phyloP scores from a whole-genome alignment of 2,888 invertebrate genomes.

The Chironomus tentans region DNA sequence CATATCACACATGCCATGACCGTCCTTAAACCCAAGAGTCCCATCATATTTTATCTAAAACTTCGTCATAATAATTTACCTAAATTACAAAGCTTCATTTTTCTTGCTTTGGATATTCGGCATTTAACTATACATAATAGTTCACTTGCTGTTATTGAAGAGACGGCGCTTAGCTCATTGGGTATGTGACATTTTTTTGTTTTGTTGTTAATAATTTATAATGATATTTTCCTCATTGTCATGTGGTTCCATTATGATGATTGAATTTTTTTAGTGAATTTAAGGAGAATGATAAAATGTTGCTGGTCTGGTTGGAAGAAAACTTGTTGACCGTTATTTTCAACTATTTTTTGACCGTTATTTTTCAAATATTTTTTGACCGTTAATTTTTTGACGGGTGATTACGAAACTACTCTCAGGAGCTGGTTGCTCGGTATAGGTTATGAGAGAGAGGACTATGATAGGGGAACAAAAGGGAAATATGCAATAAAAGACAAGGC shows the following conservation, averaged over 20 bases:
- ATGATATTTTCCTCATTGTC: not conserved
- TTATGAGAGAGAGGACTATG: no score
- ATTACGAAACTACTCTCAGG: no score
- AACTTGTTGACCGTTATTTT: no score
- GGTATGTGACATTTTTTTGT: slow-evolving; percentile 47
- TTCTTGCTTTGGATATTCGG: slow-evolving; percentile 77
- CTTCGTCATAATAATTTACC: slow-evolving; percentile 76
- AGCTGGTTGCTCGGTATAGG: no score
- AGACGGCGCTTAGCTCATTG: slow-evolving; percentile 77
- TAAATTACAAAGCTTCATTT: slow-evolving; percentile 76
- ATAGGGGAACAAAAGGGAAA: no score
- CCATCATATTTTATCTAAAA: slow-evolving; percentile 79
- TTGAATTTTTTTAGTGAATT: no score
- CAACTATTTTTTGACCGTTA: no score
- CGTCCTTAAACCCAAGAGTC: slow-evolving; percentile 66
- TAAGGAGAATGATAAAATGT: no score
- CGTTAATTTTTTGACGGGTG: no score
- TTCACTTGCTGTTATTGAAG: slow-evolving; percentile 77
- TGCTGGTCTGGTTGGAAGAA: no score
- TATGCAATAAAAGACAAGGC: no score
- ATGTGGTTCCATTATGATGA: not conserved
- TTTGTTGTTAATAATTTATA: not conserved
- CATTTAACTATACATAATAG: slow-evolving; percentile 84
- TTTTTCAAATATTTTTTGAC: no score
- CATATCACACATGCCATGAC: slow-evolving; percentile 75